phyloP scores from a whole-genome alignment of 2,888 invertebrate species.

The Heliconius ethilla region DNA sequence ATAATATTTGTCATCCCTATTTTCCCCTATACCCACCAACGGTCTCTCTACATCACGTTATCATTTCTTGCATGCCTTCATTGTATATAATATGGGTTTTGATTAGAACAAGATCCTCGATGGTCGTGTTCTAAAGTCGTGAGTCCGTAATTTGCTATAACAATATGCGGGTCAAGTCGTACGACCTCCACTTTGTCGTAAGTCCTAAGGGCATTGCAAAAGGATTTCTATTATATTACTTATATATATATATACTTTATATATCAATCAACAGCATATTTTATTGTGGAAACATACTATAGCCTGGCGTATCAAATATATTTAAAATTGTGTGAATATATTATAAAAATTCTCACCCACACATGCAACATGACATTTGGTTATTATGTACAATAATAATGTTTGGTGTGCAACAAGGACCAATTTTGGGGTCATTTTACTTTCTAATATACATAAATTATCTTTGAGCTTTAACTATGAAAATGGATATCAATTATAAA shows the following conservation, averaged over 20 bases:
- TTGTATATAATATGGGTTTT: slow-evolving; percentile 26
- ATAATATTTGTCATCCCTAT: not conserved
- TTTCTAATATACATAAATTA: slow-evolving; percentile 22
- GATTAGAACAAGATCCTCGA: slow-evolving; percentile 40
- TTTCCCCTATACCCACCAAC: not conserved
- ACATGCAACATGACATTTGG: not conserved
- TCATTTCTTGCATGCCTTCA: slow-evolving; percentile 27
- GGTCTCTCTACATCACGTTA: not conserved
- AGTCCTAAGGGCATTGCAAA: slow-evolving; percentile 37
- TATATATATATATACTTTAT: not conserved
- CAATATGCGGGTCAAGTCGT: slow-evolving; percentile 41
- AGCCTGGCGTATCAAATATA: no score
- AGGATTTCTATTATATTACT: slow-evolving; percentile 16
- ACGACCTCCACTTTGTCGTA: slow-evolving; percentile 43
- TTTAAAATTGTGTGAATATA: not conserved
- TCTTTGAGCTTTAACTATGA: not conserved
- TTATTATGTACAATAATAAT: slow-evolving; percentile 5
- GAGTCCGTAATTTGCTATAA: slow-evolving; percentile 43
- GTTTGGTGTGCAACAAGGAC: slow-evolving; percentile 12
- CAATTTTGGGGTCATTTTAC: slow-evolving; percentile 3
- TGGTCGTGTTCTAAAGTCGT: slow-evolving; percentile 34
- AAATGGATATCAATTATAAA: not conserved
- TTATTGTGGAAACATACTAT: no score
- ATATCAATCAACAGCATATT: not conserved
- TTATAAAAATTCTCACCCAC: not conserved